phyloP scores from a whole-genome alignment of 2,797 vertebrate species.

The Vultur gryphus region DNA sequence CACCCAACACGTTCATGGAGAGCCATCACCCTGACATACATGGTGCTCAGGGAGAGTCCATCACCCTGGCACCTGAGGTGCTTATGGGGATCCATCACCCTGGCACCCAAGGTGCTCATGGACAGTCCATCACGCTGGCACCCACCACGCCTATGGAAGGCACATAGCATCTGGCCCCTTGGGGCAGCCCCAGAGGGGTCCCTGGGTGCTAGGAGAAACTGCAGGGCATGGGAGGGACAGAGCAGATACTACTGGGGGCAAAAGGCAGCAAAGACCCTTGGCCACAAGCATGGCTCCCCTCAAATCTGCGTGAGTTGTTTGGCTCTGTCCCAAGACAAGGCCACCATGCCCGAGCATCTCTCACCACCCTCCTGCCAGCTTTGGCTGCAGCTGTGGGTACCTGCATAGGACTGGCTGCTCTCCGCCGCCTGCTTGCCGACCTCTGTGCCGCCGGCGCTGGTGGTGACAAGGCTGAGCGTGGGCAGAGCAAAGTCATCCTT shows the following conservation, averaged over 20 bases:
- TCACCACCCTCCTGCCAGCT: neutral
- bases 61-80: neutral
- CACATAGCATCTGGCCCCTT: neutral
- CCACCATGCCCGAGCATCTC: neutral
- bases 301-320: neutral
- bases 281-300: neutral
- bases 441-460: conserved; percentile 41
- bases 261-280: neutral
- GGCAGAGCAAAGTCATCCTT: conserved; percentile 76
- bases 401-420: conserved; percentile 73
- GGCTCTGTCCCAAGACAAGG: neutral
- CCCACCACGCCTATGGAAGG: neutral
- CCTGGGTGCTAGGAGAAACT: neutral
- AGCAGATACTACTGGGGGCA: neutral
- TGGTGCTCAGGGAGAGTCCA: neutral
- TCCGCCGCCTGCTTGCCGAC: conserved; percentile 64
- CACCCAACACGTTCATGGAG: rapidly evolving
- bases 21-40: neutral
- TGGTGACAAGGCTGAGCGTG: conserved; percentile 74
- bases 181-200: neutral
- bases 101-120: neutral
- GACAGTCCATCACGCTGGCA: neutral
- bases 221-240: neutral
- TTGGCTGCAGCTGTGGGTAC: conserved; percentile 37
- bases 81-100: neutral